Evolutionary conservation across 2,797 vertebrate genomes (phyloP).

Genomic region (Sebastes diploproa): DNA sequence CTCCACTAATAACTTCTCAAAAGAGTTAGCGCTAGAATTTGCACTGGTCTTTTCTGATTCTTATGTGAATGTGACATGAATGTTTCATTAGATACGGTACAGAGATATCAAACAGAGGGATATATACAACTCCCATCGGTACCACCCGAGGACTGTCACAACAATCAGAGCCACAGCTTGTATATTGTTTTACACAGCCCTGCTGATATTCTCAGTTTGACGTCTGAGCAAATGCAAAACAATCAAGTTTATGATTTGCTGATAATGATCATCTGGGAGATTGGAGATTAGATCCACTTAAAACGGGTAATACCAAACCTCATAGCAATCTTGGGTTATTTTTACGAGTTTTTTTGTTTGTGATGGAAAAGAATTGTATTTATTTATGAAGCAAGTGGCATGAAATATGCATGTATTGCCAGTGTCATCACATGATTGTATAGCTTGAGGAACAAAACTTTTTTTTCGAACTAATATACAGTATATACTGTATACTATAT

Average conservation of each 20-base stretch:
- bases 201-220: slow-evolving; percentile 14
- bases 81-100: slow-evolving; percentile 53
- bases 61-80: slow-evolving; percentile 52
- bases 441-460: not conserved
- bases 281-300: slow-evolving; percentile 7
- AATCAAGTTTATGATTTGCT: slow-evolving; percentile 17
- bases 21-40: slow-evolving; percentile 43
- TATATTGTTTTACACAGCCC: slow-evolving; percentile 24
- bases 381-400: not conserved
- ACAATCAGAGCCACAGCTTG: not conserved
- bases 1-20: slow-evolving; percentile 56
- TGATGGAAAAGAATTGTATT: not conserved
- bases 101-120: slow-evolving; percentile 18
- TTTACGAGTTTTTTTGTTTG: not conserved
- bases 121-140: slow-evolving; percentile 10
- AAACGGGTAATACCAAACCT: not conserved
- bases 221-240: slow-evolving; percentile 9
- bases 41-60: slow-evolving; percentile 31
- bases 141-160: not conserved
- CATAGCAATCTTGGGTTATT: not conserved
- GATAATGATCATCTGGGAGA: slow-evolving; percentile 15
- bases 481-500: no score
- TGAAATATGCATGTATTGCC: not conserved
- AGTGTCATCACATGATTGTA: not conserved
- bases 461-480: not conserved